Base-by-base conservation (phyloP, 1,140 invertebrate genomes). In the Nephotettix cincticeps region DNA sequence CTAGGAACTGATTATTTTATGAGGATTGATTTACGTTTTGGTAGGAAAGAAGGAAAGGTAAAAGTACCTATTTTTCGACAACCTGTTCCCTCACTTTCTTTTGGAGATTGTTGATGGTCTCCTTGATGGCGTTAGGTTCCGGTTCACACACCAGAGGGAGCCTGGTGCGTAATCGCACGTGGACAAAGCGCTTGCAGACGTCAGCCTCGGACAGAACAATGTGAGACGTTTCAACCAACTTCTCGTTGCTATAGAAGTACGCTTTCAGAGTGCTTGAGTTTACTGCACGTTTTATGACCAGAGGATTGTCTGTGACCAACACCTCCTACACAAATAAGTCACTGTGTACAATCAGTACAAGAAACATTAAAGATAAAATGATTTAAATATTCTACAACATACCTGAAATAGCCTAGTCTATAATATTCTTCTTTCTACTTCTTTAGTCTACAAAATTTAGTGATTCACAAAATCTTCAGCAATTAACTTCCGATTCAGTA, bases 181-280 rank as follows among this genome's bases (percentile, higher is more conserved):
- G 88, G 17, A 87, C 80, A 79, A 91, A 92, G 74, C 90, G 84
- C 75, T 84, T 83, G 80, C 85, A 86, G 14, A 91, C 77, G 25
- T 89, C 85, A 40, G 86, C 82, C 74, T 85, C 83, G 58, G 81
- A 84, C 71, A 92, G 82, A 11, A 88, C 81, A 75, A 88, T 86
- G 77, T 88, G 85, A 30, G 81, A 82, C 25, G 86, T 85, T 71
- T 85, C 81, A 78, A 90, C 86, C 69, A 92, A 81, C 76, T 89
- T 89, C 72, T 90, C 88, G 82, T 92, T 90, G 17, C 89, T 85
- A 71, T 90, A 84, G 77, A 90, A 87, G 72, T 87, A 87, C 13
- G 89, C 84, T 76, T 86, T 82, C 63, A 91, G 76, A 21, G 58
- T 40, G 6, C 23, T n/a, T 1, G 66, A 68, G 29, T 68, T 68